Conservation (phyloP, 2,113 vertebrate genomes). For the Lepus europaeus region DNA sequence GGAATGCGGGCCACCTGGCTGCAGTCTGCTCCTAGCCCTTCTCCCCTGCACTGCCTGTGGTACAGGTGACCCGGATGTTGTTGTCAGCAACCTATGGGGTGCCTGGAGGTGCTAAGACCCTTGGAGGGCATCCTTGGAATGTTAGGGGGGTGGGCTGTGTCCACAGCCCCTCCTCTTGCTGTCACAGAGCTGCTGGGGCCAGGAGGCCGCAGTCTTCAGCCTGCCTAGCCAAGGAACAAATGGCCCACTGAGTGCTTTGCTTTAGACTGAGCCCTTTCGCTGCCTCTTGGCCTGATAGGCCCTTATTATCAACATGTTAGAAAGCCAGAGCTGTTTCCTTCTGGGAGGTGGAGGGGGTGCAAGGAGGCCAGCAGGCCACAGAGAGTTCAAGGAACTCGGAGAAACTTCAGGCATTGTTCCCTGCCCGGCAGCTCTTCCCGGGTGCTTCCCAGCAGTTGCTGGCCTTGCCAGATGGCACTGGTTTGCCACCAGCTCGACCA, state of each 20-base stretch:
- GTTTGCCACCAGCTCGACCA: background rate
- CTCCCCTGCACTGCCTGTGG: background rate
- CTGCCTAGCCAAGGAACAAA: background rate
- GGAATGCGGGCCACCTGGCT: background rate
- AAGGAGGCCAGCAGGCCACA: slow-evolving; percentile 1
- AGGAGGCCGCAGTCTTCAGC: background rate
- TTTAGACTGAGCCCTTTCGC: slow-evolving; percentile 5
- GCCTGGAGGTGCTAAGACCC: background rate
- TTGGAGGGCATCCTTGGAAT: background rate
- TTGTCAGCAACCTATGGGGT: background rate
- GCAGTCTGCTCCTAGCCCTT: background rate
- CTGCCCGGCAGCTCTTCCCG: background rate
- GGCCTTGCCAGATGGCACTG: background rate
- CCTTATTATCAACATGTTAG: slow-evolving; percentile 52
- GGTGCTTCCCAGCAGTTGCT: background rate
- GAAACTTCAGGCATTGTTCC: slow-evolving; percentile 41
- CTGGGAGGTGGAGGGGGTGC: background rate
- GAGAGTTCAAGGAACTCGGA: slow-evolving; percentile 31
- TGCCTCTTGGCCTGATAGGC: slow-evolving; percentile 21
- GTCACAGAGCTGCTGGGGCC: background rate
- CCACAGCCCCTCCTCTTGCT: background rate
- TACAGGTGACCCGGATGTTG: no score
- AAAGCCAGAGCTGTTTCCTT: slow-evolving; percentile 65
- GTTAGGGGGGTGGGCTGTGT: no score
- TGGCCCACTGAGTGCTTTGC: background rate